Evolutionary conservation across 2,888 invertebrate genomes (phyloP), one percentile per base, ranked within the genome.

Genomic region (Philereme transversata): DNA sequence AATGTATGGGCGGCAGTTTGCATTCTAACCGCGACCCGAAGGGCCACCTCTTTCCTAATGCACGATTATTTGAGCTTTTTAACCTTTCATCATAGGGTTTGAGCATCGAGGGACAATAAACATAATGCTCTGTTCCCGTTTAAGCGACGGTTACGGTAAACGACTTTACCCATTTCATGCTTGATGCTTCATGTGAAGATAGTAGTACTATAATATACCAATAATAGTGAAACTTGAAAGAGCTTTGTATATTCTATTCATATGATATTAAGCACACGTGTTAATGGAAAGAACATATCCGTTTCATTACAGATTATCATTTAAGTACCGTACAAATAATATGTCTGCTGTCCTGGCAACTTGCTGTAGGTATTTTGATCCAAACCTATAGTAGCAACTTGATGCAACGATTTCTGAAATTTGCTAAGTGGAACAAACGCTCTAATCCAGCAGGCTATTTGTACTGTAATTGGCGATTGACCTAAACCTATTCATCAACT

Each of bases 1-100:
- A 92, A 91, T 90, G 90, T 92, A 91, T 91, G 92, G 90, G 91
- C 90, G 92, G 91, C 86, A 90, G 90, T 90, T 92, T 91, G 91
- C 92, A 91, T 91, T 92, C 88, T 91, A 90, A 85, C 90, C 85
- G 88, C 91, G 91, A 91, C 92, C 91, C 83, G 74, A 82, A 83
- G 82, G 89, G 90, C 89, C 90, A 90, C 91, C 91, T 92, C 91
- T 91, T 92, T 90, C 91, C 90, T 92, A 92, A 92, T 92, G 89
- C 90, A 88, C 86, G 91, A 90, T 91, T 90, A 92, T 91, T 92
- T 90, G 86, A 90, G 91, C 91, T 91, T 91, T 92, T 92, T 91
- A 91, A 91, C 91, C 91, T 91, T 91, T 90, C 88, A 89, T 91
- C 89, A 83, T 82, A 83, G 79, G 81, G 84, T 84, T 87, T 84